A percentile compares a stretch with the other conserved stretches of the same genome.
phyloP scores from a whole-genome alignment of 2,797 vertebrate genomes.

The Chelon labrosus region DNA sequence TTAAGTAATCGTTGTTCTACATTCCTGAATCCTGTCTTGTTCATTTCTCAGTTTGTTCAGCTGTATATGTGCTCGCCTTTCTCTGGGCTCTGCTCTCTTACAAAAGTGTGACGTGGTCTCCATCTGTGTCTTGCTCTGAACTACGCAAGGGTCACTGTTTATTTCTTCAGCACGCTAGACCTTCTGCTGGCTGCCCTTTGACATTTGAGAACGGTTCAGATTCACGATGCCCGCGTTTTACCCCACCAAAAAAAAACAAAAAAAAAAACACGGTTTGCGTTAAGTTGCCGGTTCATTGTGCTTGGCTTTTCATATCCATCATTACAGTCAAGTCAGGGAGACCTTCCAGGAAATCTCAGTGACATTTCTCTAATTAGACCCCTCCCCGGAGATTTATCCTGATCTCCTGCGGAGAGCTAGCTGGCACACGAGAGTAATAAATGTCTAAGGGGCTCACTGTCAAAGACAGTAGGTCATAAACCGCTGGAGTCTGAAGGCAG shows the following conservation, averaged over 20 bases:
- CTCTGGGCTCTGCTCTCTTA: slow-evolving; percentile 18
- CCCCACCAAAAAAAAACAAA: neutral
- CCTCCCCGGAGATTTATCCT: slow-evolving; percentile 35
- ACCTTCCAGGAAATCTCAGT: slow-evolving; percentile 46
- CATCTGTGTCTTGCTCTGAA: slow-evolving; percentile 37
- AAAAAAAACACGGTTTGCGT: slow-evolving; percentile 18
- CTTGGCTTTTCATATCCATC: slow-evolving; percentile 31
- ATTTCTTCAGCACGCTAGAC: slow-evolving; percentile 43
- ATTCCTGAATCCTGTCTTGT: slow-evolving; percentile 2
- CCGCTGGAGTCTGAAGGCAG: slow-evolving; percentile 41
- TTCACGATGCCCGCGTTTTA: slow-evolving; percentile 25
- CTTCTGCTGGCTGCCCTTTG: slow-evolving; percentile 13
- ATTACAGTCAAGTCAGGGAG: slow-evolving; percentile 24
- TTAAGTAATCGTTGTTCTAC: slow-evolving; percentile 42
- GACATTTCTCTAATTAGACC: slow-evolving; percentile 68
- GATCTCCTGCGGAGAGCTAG: slow-evolving; percentile 40
- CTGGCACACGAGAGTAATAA: slow-evolving; percentile 47
- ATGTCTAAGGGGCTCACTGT: slow-evolving; percentile 57
- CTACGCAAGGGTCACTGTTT: slow-evolving; percentile 32
- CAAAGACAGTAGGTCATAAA: slow-evolving; percentile 59
- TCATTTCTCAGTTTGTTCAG: slow-evolving; percentile 55
- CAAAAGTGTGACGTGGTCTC: slow-evolving; percentile 28
- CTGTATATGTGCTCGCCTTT: slow-evolving; percentile 47
- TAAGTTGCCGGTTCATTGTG: neutral
- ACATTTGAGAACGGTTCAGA: slow-evolving; percentile 27